Base-by-base conservation (phyloP, 2,797 vertebrate genomes). In the Sebastes umbrosus region DNA sequence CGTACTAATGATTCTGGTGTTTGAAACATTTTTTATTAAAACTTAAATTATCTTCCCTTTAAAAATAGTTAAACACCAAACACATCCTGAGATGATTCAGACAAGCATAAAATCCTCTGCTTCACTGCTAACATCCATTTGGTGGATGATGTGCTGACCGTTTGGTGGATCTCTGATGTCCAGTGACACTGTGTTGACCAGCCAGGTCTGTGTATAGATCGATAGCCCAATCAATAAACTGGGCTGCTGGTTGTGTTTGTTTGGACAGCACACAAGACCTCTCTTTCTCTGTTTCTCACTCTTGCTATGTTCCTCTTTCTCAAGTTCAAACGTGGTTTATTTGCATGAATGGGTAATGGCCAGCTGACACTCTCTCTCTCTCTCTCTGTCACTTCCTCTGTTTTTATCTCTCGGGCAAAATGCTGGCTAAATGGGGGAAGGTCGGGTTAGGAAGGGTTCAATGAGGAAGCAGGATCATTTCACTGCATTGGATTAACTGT, bases 151-250 rank as follows among this genome's bases (percentile, higher is more conserved):
- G 18, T 34, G 29, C 52, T 43, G 46, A 59, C 58, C 32, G 16
- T 77, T 25, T n/a, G 64, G 29, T 52, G n/a, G 32, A 71, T 79
- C 54, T 66, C 71, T 77, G 71, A 81, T 75, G n/a, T 71, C 79
- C 71, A 39, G 24, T 66, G 50, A 25, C 54, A 34, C 52, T 46
- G 88, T 46, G 88, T 84, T 78, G 73, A 66, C 65, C 76, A 83
- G 82, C 39, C 73, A 22, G 77, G 72, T 84, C 73, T 84, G 55
- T 50, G 63, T 39, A 29, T 22, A 64, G 83, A 90, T 93, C 90
- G 85, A 87, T 93, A 50, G 18, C 64, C 67, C 65, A 31, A 84
- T 94, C 89, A 75, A 85, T 93, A 39, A 80, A 20, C 72, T 57
- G 24, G 59, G 34, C 71, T 69, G 60, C 73, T 79, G 67, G 46